These are phyloP conservation scores for Marmota monax DNA, from an alignment of 2,113 vertebrate species.

Conservation along the genomic window DNA sequence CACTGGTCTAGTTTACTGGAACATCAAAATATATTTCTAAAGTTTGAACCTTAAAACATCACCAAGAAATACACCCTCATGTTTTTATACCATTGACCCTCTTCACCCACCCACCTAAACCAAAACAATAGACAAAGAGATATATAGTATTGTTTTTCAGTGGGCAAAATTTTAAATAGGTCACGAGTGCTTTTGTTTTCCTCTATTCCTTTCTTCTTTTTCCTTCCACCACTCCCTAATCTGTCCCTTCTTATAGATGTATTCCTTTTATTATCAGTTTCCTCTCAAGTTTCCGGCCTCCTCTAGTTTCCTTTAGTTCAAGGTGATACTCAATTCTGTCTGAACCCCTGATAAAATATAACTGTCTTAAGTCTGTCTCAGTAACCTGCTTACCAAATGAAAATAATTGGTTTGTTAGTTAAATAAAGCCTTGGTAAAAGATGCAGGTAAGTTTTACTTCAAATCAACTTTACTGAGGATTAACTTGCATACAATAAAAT, in stretches of 20 bases:
- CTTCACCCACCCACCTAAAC: background rate
- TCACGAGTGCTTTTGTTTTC: conserved; percentile 24
- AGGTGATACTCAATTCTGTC: conserved; percentile 5
- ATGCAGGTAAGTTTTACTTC: conserved; percentile 30
- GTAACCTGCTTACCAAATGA: conserved; percentile 31
- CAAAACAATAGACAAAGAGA: conserved; percentile 1
- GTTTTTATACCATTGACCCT: background rate
- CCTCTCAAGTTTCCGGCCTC: background rate
- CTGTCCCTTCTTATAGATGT: background rate
- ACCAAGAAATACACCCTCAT: background rate
- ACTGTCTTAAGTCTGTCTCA: conserved; percentile 14
- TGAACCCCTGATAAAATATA: conserved; percentile 1
- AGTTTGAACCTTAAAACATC: background rate
- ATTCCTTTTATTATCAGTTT: background rate
- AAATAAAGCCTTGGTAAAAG: conserved; percentile 50
- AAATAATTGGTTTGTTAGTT: conserved; percentile 47
- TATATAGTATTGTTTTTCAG: background rate
- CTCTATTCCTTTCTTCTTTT: background rate
- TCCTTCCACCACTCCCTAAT: background rate
- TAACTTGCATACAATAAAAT: conserved; percentile 44
- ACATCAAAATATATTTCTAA: conserved; percentile 20
- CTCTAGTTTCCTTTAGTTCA: background rate
- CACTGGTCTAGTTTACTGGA: background rate
- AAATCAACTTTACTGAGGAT: conserved; percentile 31
- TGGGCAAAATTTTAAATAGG: conserved; percentile 40